Conservation (phyloP, 2,888 invertebrate genomes). For the Smittia aterrima region DNA sequence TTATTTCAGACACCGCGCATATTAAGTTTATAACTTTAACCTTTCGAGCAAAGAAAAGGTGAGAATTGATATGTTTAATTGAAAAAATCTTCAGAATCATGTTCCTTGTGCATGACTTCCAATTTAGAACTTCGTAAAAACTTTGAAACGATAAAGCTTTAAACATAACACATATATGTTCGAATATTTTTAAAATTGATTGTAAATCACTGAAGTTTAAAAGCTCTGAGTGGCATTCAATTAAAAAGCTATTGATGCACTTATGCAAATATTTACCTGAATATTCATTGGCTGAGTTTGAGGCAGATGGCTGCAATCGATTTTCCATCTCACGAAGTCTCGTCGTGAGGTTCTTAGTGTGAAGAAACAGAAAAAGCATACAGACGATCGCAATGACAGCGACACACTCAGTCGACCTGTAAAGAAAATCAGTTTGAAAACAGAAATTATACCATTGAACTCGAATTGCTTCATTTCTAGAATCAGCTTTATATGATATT, state of each 20-base stretch:
- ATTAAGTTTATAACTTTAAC: no score
- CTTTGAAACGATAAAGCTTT: no score
- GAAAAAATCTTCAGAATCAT: no score
- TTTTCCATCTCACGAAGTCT: slow-evolving; percentile 79
- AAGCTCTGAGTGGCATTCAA: background rate
- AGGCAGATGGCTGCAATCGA: slow-evolving; percentile 53
- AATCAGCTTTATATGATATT: no score
- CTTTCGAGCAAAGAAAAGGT: no score
- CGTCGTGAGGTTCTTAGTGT: slow-evolving; percentile 78
- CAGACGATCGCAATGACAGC: slow-evolving; percentile 79
- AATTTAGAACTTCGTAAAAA: no score
- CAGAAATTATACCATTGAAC: no score
- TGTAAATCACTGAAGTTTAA: slow-evolving; percentile 2
- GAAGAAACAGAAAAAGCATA: slow-evolving; percentile 79
- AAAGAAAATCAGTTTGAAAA: slow-evolving; percentile 47
- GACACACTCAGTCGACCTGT: slow-evolving; percentile 79
- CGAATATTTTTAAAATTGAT: background rate
- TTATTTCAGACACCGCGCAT: no score
- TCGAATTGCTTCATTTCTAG: no score
- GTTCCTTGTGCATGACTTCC: no score
- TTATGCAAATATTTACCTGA: slow-evolving; percentile 37
- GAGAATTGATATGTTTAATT: no score
- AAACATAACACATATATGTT: no score
- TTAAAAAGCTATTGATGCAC: background rate
- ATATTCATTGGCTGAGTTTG: slow-evolving; percentile 34